These are phyloP conservation scores for Papilio aristodemus DNA, from an alignment of 1,140 invertebrate species.

Conservation along the genomic window DNA sequence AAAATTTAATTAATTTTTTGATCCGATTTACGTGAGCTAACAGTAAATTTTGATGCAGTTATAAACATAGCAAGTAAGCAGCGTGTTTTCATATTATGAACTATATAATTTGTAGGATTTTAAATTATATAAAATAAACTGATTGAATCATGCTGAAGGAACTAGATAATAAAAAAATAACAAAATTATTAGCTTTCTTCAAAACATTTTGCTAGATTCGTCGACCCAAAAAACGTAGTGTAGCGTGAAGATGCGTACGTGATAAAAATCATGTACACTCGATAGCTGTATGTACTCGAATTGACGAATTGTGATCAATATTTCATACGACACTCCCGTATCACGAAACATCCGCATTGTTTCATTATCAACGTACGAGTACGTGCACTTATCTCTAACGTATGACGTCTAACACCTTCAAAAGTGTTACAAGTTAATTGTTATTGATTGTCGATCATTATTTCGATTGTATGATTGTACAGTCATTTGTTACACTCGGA, in stretches of 20 bases:
- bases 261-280: constrained; percentile 41
- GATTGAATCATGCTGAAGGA: not conserved
- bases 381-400: constrained; percentile 26
- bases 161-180: too few species aligned
- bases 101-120: too few species aligned
- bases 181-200: too few species aligned
- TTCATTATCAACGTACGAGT: constrained; percentile 28
- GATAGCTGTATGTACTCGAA: constrained; percentile 25
- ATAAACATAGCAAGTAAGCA: too few species aligned
- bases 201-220: not conserved
- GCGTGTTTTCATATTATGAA: not conserved
- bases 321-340: constrained; percentile 39
- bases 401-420: constrained; percentile 10
- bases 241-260: constrained; percentile 41
- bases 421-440: constrained; percentile 27
- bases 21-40: too few species aligned
- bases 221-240: not conserved
- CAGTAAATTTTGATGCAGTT: too few species aligned
- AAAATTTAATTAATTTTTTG: too few species aligned
- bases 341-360: constrained; percentile 36
- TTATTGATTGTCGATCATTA: constrained; percentile 4
- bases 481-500: constrained; percentile 14
- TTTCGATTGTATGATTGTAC: not conserved
- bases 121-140: too few species aligned
- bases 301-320: constrained; percentile 46